phyloP scores from a whole-genome alignment of 2,888 invertebrate species.

The Altica lythri region DNA sequence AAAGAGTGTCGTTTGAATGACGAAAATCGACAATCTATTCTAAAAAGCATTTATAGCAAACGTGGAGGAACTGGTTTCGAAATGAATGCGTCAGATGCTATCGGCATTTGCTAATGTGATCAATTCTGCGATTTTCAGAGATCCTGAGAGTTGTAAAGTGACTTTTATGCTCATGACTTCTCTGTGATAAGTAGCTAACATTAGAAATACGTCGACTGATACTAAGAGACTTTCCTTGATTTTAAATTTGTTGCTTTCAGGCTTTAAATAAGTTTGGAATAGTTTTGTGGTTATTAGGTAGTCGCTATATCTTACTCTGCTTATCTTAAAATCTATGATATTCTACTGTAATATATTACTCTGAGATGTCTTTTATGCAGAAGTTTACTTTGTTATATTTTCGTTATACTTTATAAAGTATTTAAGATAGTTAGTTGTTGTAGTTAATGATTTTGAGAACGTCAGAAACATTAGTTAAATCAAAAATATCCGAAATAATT shows the following conservation, averaged over 20 bases:
- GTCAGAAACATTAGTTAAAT: no score
- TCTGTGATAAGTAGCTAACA: constrained; percentile 36
- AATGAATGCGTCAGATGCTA: constrained; percentile 43
- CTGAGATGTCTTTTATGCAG: no score
- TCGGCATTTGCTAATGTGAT: constrained; percentile 47
- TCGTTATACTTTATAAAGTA: no score
- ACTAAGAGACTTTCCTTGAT: background rate
- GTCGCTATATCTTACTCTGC: no score
- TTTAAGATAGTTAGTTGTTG: no score
- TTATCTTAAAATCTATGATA: no score
- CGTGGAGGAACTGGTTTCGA: constrained; percentile 8
- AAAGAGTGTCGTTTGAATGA: no score
- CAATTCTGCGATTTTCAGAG: constrained; percentile 43
- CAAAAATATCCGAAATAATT: no score
- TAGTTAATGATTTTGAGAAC: no score
- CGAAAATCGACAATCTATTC: background rate
- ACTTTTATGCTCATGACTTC: constrained; percentile 40
- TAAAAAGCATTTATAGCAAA: constrained; percentile 19
- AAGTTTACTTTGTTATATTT: no score
- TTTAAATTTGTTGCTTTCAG: constrained; percentile 7
- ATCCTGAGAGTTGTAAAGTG: constrained; percentile 40
- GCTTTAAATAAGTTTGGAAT: background rate
- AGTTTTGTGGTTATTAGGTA: background rate
- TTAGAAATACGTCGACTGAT: constrained; percentile 25
- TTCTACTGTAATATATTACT: no score